Percentiles rank a stretch among this genome's conserved stretches.
Conservation (phyloP, 2,113 vertebrate genomes). For the Varanus komodoensis region DNA sequence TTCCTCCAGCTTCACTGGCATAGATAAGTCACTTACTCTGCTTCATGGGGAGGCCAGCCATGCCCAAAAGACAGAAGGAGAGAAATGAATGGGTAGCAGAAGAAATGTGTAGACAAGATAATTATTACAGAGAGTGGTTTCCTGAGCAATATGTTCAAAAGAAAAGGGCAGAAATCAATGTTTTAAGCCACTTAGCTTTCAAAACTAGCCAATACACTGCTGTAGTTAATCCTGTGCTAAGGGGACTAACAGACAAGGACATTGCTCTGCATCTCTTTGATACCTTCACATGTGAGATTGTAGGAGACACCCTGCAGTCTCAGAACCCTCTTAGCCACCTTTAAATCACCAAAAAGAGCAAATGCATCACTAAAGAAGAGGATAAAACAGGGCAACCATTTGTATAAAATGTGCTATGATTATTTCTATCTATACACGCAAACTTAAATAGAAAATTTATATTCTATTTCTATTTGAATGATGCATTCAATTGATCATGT, state of each 20-base stretch:
- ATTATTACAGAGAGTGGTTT: conserved; percentile 67
- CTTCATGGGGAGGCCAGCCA: too few relatives aligned
- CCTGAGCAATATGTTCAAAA: conserved; percentile 58
- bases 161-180: conserved; percentile 52
- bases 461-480: too few relatives aligned
- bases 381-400: too few relatives aligned
- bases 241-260: conserved; percentile 50
- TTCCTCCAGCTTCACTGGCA: too few relatives aligned
- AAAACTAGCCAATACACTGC: conserved; percentile 49
- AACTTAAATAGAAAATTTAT: too few relatives aligned
- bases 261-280: conserved; percentile 52
- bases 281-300: conserved; percentile 52
- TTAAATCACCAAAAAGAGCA: too few relatives aligned
- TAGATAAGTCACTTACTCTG: too few relatives aligned
- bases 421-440: too few relatives aligned
- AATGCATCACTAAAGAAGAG: too few relatives aligned
- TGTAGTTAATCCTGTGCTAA: conserved; percentile 60
- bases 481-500: too few relatives aligned
- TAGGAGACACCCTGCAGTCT: neutral
- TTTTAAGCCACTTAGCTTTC: conserved; percentile 60
- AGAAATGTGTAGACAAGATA: conserved; percentile 65
- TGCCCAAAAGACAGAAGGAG: conserved; percentile 67
- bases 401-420: too few relatives aligned
- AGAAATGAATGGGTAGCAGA: conserved; percentile 69
- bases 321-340: neutral